A percentile compares a stretch with the other conserved stretches of the same genome.
Conservation (phyloP, 1,140 invertebrate genomes). For the Tribolium madens region DNA sequence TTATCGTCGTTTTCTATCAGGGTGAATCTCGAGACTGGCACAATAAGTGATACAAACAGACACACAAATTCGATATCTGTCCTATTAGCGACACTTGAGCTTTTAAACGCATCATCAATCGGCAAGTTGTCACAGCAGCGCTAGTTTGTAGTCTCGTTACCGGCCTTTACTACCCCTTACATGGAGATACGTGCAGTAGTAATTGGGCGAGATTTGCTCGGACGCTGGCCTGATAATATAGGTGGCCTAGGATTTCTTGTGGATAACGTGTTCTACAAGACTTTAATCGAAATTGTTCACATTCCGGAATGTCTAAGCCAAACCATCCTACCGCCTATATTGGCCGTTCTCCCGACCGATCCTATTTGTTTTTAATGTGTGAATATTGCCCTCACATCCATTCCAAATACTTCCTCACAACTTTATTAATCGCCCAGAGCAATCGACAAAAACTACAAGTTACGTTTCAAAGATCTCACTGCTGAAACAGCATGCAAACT, state of each 20-base stretch:
- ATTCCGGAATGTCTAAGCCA: slow-evolving; percentile 57
- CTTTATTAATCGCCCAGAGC: not conserved
- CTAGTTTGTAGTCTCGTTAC: slow-evolving; percentile 53
- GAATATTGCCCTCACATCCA: slow-evolving; percentile 28
- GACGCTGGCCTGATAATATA: slow-evolving; percentile 47
- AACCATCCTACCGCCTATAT: slow-evolving; percentile 55
- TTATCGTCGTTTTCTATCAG: slow-evolving; percentile 18
- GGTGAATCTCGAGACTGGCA: slow-evolving; percentile 23
- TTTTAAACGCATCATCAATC: slow-evolving; percentile 57
- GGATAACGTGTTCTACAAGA: slow-evolving; percentile 56
- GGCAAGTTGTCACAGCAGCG: slow-evolving; percentile 50
- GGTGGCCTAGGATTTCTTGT: slow-evolving; percentile 52
- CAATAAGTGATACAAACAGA: slow-evolving; percentile 56
- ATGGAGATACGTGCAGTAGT: slow-evolving; percentile 48
- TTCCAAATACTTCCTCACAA: slow-evolving; percentile 8
- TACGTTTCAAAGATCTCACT: not conserved
- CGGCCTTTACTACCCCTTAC: slow-evolving; percentile 52
- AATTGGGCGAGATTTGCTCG: slow-evolving; percentile 50
- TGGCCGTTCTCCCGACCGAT: slow-evolving; percentile 49
- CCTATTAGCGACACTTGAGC: slow-evolving; percentile 58
- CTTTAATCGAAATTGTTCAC: slow-evolving; percentile 57
- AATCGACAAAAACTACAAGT: not conserved
- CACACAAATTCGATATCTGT: slow-evolving; percentile 59
- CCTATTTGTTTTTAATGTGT: slow-evolving; percentile 46
- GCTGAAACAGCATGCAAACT: too few relatives aligned